phyloP scores from a whole-genome alignment of 2,888 invertebrate species.

The Rhamphomyia laevipes region DNA sequence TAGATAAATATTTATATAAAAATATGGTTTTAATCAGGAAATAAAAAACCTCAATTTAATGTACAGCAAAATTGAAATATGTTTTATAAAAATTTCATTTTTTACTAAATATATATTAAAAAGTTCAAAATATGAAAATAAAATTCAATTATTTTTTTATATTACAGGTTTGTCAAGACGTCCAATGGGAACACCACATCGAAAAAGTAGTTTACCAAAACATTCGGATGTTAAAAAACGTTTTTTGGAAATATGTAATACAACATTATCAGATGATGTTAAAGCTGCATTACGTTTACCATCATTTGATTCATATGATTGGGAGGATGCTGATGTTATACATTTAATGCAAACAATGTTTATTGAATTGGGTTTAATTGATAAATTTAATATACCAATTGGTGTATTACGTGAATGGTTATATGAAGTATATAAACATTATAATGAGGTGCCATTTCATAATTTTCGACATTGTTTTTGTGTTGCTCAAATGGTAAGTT shows the following conservation, averaged over 20 bases:
- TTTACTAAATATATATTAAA: too few relatives aligned
- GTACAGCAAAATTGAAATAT: too few relatives aligned
- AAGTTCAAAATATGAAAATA: too few relatives aligned
- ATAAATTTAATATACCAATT: slow-evolving; percentile 63
- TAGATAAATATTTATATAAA: too few relatives aligned
- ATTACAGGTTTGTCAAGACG: slow-evolving; percentile 35
- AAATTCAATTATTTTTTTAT: too few relatives aligned
- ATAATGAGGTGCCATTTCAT: slow-evolving; percentile 79
- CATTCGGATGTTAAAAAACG: slow-evolving; percentile 38
- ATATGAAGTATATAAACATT: slow-evolving; percentile 65
- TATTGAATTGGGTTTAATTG: slow-evolving; percentile 60
- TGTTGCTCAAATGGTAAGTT: slow-evolving; percentile 77
- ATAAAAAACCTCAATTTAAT: too few relatives aligned
- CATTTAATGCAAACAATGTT: slow-evolving; percentile 71
- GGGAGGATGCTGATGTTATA: slow-evolving; percentile 70
- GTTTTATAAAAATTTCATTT: too few relatives aligned
- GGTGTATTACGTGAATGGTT: slow-evolving; percentile 57
- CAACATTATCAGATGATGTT: slow-evolving; percentile 37
- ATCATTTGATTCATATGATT: slow-evolving; percentile 68
- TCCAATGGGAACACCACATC: slow-evolving; percentile 36
- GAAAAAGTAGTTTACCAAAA: slow-evolving; percentile 40
- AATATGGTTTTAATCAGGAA: too few relatives aligned
- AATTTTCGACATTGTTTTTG: slow-evolving; percentile 81
- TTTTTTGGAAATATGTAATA: slow-evolving; percentile 39
- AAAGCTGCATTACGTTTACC: slow-evolving; percentile 37